phyloP scores from a whole-genome alignment of 2,113 vertebrate genomes.

The Gadus macrocephalus region DNA sequence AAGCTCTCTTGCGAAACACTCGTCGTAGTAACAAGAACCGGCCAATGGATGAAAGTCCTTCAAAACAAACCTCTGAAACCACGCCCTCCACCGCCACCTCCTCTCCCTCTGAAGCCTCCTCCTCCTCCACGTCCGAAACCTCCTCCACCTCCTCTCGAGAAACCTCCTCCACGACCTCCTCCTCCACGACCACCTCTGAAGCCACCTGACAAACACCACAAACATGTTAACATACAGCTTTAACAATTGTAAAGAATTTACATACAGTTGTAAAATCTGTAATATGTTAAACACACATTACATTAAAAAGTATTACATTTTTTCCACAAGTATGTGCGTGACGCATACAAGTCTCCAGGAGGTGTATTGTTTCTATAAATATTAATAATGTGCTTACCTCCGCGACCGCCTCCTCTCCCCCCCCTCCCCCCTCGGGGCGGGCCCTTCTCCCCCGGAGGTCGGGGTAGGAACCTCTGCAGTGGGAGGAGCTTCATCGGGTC shows the following conservation, averaged over 20 bases:
- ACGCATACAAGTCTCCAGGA: too few species aligned
- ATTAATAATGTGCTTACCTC: slow-evolving; percentile 48
- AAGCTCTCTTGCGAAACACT: too few species aligned
- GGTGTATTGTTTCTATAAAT: too few species aligned
- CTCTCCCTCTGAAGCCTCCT: slow-evolving; percentile 75
- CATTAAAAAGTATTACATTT: too few species aligned
- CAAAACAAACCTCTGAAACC: slow-evolving; percentile 78
- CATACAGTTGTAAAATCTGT: too few species aligned
- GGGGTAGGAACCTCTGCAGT: slow-evolving; percentile 91
- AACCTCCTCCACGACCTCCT: slow-evolving; percentile 67
- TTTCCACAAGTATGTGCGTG: too few species aligned
- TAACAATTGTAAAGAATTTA: too few species aligned
- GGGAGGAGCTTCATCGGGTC: slow-evolving; percentile 94
- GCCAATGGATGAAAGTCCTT: background rate
- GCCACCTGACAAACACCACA: slow-evolving; percentile 56
- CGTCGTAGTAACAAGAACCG: too few species aligned
- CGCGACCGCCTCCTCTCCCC: slow-evolving; percentile 79
- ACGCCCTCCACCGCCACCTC: slow-evolving; percentile 69
- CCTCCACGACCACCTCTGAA: slow-evolving; percentile 69
- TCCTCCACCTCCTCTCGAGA: slow-evolving; percentile 58
- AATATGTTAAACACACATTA: too few species aligned
- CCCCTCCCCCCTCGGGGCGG: slow-evolving; percentile 84
- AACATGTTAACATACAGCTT: too few species aligned
- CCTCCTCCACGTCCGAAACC: slow-evolving; percentile 73
- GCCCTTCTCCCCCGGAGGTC: slow-evolving; percentile 91